A percentile compares a stretch with the other conserved stretches of the same genome.
Conservation (phyloP, 2,113 vertebrate species). For the Scalopus aquaticus region DNA sequence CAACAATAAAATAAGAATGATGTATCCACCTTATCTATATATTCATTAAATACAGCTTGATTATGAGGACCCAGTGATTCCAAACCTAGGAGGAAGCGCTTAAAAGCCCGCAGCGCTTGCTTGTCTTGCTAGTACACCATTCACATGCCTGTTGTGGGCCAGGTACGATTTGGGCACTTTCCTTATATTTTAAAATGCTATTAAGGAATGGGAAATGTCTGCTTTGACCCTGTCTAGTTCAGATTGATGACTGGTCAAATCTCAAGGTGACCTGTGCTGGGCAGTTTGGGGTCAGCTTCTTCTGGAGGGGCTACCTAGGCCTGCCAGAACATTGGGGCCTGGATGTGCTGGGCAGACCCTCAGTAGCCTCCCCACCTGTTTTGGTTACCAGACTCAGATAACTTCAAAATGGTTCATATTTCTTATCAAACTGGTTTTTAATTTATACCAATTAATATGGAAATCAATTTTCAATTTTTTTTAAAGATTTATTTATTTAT, state of each 20-base stretch:
- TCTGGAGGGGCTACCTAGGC: too few species aligned
- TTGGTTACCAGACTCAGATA: too few species aligned
- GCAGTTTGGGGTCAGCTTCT: too few species aligned
- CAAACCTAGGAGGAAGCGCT: not conserved
- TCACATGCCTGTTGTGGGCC: not conserved
- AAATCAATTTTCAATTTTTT: constrained; percentile 24
- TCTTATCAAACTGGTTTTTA: constrained; percentile 20
- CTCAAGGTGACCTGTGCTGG: too few species aligned
- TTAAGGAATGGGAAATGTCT: not conserved
- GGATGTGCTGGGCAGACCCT: too few species aligned
- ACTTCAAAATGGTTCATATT: too few species aligned
- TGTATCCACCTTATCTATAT: not conserved
- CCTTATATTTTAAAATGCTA: not conserved
- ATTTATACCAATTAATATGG: not conserved
- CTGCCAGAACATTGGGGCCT: too few species aligned
- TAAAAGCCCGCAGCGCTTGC: not conserved
- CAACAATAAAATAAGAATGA: not conserved
- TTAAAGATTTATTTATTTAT: too few species aligned
- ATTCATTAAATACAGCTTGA: not conserved
- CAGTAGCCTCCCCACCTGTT: too few species aligned
- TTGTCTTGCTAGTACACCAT: not conserved
- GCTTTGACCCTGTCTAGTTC: not conserved
- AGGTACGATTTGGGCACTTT: not conserved
- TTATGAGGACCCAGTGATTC: not conserved
- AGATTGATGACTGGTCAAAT: not conserved